Evolutionary conservation across 2,888 invertebrate genomes (phyloP).

Genomic region (Clepsis dumicolana): DNA sequence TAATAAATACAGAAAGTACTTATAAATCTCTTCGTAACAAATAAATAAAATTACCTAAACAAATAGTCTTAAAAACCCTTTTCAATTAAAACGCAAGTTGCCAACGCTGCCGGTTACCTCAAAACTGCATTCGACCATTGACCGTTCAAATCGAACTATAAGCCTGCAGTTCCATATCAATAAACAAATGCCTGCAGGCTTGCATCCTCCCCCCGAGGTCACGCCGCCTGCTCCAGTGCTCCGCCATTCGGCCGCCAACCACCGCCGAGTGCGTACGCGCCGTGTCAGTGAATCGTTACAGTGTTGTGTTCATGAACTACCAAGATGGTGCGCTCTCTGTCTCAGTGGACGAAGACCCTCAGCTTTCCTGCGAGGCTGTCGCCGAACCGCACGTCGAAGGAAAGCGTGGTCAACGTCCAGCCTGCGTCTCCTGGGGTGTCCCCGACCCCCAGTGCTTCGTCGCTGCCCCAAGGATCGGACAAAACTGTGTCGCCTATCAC

Average conservation of each 20-base stretch:
- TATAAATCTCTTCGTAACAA: too few relatives aligned
- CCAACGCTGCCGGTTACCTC: neutral
- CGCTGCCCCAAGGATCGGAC: constrained; percentile 85
- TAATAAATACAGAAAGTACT: too few relatives aligned
- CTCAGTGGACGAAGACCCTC: constrained; percentile 96
- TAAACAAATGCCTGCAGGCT: constrained; percentile 75
- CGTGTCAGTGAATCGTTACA: constrained; percentile 77
- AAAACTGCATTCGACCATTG: neutral
- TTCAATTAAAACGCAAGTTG: neutral
- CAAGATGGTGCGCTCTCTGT: constrained; percentile 94
- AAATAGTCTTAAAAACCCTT: too few relatives aligned
- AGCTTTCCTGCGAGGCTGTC: constrained; percentile 95
- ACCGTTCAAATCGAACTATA: neutral
- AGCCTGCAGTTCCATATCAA: constrained; percentile 47
- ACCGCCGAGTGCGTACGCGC: constrained; percentile 67
- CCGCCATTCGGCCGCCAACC: constrained; percentile 74
- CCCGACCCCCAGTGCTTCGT: constrained; percentile 87
- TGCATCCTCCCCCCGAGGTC: constrained; percentile 54
- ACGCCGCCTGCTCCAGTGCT: constrained; percentile 75
- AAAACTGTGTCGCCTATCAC: constrained; percentile 86
- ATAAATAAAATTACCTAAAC: too few relatives aligned
- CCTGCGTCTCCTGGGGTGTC: constrained; percentile 85
- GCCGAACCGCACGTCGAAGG: constrained; percentile 92
- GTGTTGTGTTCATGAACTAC: constrained; percentile 80
- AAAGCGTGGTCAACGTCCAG: constrained; percentile 87